These are phyloP conservation scores for Chelonoidis abingdonii DNA, from an alignment of 2,113 vertebrate genomes.

Conservation along the genomic window DNA sequence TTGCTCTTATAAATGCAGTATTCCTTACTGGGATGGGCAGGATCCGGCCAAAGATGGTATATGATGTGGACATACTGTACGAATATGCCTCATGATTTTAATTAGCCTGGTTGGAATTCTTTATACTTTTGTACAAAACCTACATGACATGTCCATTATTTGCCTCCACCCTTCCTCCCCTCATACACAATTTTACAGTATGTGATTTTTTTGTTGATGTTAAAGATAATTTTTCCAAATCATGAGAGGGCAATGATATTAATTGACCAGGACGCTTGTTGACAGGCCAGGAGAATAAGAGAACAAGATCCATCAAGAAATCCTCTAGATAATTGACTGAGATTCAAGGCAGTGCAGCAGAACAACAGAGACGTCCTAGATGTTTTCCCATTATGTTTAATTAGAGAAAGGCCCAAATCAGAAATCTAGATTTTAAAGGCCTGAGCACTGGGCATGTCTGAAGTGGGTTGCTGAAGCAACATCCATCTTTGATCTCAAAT, in stretches of 20 bases:
- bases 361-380: background rate
- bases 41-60: background rate
- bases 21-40: background rate
- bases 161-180: background rate
- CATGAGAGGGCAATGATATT: background rate
- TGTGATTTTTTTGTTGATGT: background rate
- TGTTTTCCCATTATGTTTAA: background rate
- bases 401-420: background rate
- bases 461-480: background rate
- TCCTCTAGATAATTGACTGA: background rate
- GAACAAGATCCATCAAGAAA: background rate
- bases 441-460: background rate
- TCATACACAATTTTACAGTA: background rate
- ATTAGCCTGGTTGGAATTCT: accelerated
- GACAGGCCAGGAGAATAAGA: background rate
- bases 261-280: background rate
- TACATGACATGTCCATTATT: background rate
- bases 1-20: background rate
- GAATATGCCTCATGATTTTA: background rate
- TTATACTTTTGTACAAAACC: background rate
- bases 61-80: background rate
- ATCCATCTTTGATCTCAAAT: background rate
- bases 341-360: background rate
- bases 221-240: background rate
- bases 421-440: background rate